These are phyloP conservation scores for Caenorhabditis virilis DNA, from an alignment of 2,888 invertebrate genomes.

Conservation along the genomic window DNA sequence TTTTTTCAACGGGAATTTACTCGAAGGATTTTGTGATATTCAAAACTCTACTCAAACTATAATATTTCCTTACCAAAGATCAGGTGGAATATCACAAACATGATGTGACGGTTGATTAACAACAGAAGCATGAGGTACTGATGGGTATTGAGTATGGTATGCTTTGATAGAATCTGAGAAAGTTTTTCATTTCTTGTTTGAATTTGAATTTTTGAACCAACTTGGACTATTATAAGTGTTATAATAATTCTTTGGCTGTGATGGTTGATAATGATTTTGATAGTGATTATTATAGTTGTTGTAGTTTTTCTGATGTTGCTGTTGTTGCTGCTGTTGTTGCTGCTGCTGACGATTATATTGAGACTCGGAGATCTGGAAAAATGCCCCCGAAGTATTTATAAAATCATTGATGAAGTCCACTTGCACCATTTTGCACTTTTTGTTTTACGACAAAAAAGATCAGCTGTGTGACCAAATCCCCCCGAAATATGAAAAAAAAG, in stretches of 20 bases:
- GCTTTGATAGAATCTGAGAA: slow-evolving; percentile 35
- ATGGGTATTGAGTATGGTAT: slow-evolving; percentile 43
- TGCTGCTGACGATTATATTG: slow-evolving; percentile 11
- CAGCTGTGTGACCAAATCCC: no score
- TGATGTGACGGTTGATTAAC: slow-evolving; percentile 31
- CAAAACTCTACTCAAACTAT: no score
- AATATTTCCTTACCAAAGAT: slow-evolving; percentile 55
- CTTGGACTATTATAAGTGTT: slow-evolving; percentile 25
- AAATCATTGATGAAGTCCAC: no score
- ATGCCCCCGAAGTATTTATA: no score
- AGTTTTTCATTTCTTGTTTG: neutral
- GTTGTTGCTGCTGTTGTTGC: slow-evolving; percentile 7
- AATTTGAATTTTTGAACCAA: neutral
- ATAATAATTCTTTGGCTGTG: slow-evolving; percentile 21
- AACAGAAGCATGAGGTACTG: slow-evolving; percentile 27
- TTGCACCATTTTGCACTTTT: no score
- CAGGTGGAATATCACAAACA: slow-evolving; percentile 54
- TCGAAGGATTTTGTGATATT: no score
- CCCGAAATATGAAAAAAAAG: no score
- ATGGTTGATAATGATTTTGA: slow-evolving; percentile 18
- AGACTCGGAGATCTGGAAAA: no score
- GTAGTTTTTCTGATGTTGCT: neutral
- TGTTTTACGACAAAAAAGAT: no score
- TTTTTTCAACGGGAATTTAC: no score
- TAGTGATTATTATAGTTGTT: slow-evolving; percentile 24